Evolutionary conservation across 1,140 invertebrate genomes (phyloP), one percentile per base, ranked within the genome.

Genomic region (Dreissena rostriformis): DNA sequence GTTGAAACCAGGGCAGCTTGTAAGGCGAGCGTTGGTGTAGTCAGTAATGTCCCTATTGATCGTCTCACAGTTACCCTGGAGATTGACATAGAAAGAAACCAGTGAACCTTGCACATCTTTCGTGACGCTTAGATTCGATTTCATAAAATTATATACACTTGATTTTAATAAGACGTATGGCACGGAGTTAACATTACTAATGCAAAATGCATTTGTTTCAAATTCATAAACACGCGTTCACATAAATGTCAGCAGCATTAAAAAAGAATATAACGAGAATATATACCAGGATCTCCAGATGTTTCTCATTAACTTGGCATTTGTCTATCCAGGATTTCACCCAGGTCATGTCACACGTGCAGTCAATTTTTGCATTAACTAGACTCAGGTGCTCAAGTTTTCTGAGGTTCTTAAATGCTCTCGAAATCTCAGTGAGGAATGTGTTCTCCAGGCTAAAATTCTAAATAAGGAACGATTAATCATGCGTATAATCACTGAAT

Each of bases 301-400:
- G 66, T 5, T 63, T 15, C 17, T 28, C 22, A 10, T 39, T 57
- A 4, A 14, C 19, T 24, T n/a, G 22, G 53, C 80, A 82, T 6
- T 82, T 65, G 53, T 28, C 24, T 8, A 29, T 72, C 74, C 75
- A 84, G 22, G 14, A 39, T 24, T 71, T 65, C 11, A 84, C 55
- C 82, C 82, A 84, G 6, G 68, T 72, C 67, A 84, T 22, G 49
- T 84, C 82, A 70, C 82, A 84, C 19, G 82, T 84, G 61, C 82
- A 84, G 52, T 84, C 82, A 71, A 84, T 84, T 12, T 63, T 49
- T 0, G 74, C 57, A 7, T 65, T 29, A 1, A 15, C 22, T 29
- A 84, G 53, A 15, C 71, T 22, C 14, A 84, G 67, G 1, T 22
- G 51, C 24, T 63, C 0, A 15, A 84, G 67, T 63, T 53, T 29